A percentile compares a stretch with the other conserved stretches of the same genome.
These are phyloP conservation scores for Dromius quadrimaculatus DNA, from an alignment of 2,888 invertebrate genomes.

Conservation along the genomic window DNA sequence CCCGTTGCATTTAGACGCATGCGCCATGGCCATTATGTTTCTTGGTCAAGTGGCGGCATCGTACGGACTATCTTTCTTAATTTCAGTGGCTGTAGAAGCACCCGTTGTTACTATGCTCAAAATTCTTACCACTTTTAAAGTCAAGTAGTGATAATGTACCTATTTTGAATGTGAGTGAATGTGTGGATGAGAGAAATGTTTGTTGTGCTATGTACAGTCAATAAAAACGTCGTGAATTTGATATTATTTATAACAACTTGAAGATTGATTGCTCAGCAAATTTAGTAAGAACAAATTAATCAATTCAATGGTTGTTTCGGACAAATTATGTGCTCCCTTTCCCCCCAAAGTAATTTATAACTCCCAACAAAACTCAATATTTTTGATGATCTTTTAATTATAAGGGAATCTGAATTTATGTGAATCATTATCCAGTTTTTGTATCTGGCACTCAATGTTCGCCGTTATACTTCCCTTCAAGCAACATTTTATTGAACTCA, in stretches of 20 bases:
- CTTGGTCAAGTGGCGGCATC: constrained; percentile 86
- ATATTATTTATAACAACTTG: constrained; percentile 13
- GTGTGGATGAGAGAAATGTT: background rate
- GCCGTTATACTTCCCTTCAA: no score
- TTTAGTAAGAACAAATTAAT: no score
- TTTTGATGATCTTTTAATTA: no score
- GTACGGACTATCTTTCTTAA: constrained; percentile 80
- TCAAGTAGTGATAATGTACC: constrained; percentile 6
- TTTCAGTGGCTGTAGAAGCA: constrained; percentile 87
- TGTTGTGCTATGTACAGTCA: background rate
- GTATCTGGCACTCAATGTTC: no score
- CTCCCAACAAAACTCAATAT: no score
- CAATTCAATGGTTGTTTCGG: no score
- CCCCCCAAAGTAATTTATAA: no score
- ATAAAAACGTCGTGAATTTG: constrained; percentile 6
- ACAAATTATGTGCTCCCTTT: no score
- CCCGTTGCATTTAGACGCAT: constrained; percentile 83
- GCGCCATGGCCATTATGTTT: constrained; percentile 82
- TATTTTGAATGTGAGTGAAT: background rate
- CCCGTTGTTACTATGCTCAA: constrained; percentile 87
- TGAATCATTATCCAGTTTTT: no score
- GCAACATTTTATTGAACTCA: no score
- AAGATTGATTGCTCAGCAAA: background rate
- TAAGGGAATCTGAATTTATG: no score
- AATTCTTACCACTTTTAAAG: constrained; percentile 60